Evolutionary conservation across 2,797 vertebrate species (phyloP).

Genomic region (Lithobates pipiens): DNA sequence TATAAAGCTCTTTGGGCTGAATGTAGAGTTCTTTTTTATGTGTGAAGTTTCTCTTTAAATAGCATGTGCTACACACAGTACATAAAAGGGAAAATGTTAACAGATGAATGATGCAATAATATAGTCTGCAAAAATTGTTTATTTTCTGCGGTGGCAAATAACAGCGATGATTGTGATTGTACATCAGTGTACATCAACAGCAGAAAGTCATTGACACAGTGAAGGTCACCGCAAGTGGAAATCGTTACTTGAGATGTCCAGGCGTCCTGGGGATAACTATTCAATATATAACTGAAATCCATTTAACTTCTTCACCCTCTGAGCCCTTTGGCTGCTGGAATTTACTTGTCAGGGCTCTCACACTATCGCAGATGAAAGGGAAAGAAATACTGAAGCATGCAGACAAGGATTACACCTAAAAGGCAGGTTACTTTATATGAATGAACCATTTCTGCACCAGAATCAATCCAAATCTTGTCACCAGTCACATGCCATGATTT

Average conservation of each 20-base stretch:
- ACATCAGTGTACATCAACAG: conserved; percentile 19
- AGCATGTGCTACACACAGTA: neutral
- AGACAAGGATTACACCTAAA: conserved; percentile 12
- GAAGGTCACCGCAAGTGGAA: conserved; percentile 55
- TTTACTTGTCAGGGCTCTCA: conserved; percentile 37
- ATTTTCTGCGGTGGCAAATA: neutral
- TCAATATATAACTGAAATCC: conserved; percentile 55
- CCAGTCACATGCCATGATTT: neutral
- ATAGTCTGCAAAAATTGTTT: neutral
- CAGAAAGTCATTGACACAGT: conserved; percentile 20
- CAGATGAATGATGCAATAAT: neutral
- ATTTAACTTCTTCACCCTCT: conserved; percentile 56
- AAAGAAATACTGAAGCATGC: conserved; percentile 15
- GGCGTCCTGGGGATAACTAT: conserved; percentile 49
- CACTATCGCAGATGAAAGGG: conserved; percentile 4
- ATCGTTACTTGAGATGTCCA: conserved; percentile 58
- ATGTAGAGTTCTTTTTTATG: no score
- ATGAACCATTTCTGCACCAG: neutral
- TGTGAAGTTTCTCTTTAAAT: neutral
- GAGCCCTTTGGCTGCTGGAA: conserved; percentile 47
- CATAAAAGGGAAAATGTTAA: neutral
- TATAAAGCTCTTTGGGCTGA: neutral
- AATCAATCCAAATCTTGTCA: neutral
- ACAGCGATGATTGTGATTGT: neutral
- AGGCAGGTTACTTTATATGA: neutral